These are phyloP conservation scores for Microcebus lehilahytsara DNA, from an alignment of 2,113 vertebrate genomes.

Conservation along the genomic window DNA sequence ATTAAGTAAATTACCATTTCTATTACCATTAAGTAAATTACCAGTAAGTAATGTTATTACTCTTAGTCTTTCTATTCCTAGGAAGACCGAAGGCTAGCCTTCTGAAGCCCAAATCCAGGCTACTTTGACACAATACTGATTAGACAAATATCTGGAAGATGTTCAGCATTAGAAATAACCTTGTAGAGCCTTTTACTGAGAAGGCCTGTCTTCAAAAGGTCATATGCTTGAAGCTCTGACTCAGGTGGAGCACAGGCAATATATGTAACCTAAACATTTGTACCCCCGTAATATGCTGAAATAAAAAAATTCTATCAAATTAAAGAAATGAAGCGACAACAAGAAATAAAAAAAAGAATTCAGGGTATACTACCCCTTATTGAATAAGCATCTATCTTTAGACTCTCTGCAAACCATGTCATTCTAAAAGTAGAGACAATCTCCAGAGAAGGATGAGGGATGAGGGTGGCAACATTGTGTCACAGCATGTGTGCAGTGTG, in stretches of 20 bases:
- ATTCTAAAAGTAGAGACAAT: slow-evolving; percentile 25
- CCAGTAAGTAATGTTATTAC: slow-evolving; percentile 26
- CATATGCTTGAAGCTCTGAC: background rate
- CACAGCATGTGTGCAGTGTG: background rate
- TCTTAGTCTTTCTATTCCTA: slow-evolving; percentile 2
- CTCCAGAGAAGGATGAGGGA: background rate
- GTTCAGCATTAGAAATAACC: background rate
- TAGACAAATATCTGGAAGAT: slow-evolving; percentile 16
- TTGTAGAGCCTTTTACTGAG: slow-evolving; percentile 42
- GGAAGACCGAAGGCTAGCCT: background rate
- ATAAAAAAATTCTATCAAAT: too few relatives aligned
- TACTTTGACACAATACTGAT: background rate
- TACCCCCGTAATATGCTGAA: too few relatives aligned
- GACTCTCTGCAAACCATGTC: background rate
- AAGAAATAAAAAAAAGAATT: background rate
- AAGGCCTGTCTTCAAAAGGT: slow-evolving; percentile 27
- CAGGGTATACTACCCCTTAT: background rate
- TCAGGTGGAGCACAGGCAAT: too few relatives aligned
- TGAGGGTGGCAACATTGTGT: background rate
- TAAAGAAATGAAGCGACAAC: too few relatives aligned
- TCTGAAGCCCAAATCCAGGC: background rate
- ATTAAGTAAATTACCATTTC: background rate
- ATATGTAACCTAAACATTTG: too few relatives aligned
- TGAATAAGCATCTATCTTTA: background rate
- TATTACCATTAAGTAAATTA: background rate